Base-by-base conservation (phyloP, 1,140 invertebrate species). In the Camponotus vicinus region DNA sequence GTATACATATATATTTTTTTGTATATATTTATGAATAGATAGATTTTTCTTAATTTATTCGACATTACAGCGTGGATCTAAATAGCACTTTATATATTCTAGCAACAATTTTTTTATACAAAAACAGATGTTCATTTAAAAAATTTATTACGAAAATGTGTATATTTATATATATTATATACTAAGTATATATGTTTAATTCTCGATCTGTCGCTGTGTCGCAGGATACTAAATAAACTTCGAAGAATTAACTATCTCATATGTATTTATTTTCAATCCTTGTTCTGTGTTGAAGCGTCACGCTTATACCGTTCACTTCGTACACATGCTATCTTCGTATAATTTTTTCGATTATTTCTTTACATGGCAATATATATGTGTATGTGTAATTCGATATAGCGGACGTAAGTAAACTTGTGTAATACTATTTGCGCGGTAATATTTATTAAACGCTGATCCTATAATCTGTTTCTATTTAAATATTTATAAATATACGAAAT, bases 171-270 rank as follows among this genome's bases (percentile, higher is more conserved):
- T 77, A 42, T 21, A 27, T 27, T 64, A 49, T 59, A 66, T 45
- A 37, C 32, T 55, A 32, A 37, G 37, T 4, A 45, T 40, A 40
- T 76, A 83, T 84, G 57, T 37, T 52, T 9, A 75, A 61, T 63
- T 45, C 45, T 52, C 7, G 18, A 61, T 67, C 40, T 84, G 21
- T 61, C 4, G 9, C 55, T 89, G 64, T 90, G 70, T 64, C 71
- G 66, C 59, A 76, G 69, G 40, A 87, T 85, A 70, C 55, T 40
- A 80, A 90, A 89, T 90, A 90, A 90, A 89, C 40, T 13, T 77
- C 9, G 21, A 73, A 63, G 0, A 8, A 64, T 71, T 52, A 55
- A 8, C 37, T 52, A 40, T 37, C 3, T 67, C 15, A 49, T 49
- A 49, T 52, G 15, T 52, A 52, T 11, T 42, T 37, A 4, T 75